These are phyloP conservation scores for Strongylocentrotus purpuratus DNA, from an alignment of 35 echinoderm and acorn worm genomes.

Conservation along the genomic window DNA sequence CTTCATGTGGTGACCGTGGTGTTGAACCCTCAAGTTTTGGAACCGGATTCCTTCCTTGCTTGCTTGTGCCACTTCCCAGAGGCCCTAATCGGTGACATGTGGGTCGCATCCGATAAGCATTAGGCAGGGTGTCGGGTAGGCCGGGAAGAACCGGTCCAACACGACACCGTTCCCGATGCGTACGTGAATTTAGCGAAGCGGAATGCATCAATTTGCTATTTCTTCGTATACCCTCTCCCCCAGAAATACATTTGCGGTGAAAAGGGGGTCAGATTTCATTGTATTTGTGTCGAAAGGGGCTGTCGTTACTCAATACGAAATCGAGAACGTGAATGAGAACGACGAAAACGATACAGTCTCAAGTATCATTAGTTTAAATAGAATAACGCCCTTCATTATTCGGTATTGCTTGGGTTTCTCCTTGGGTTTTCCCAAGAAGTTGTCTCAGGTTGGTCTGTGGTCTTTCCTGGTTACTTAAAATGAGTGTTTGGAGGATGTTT, in stretches of 20 bases:
- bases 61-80: constrained; percentile 8
- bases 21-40: constrained; percentile 21
- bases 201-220: constrained; percentile 9
- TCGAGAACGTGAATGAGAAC: neutral
- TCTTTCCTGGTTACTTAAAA: neutral
- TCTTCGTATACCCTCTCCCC: neutral
- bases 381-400: neutral
- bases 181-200: constrained; percentile 16
- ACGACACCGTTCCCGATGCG: neutral
- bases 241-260: neutral
- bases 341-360: neutral
- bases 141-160: neutral
- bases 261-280: neutral
- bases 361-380: too few relatives aligned
- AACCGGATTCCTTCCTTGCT: constrained; percentile 10
- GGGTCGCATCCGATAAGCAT: constrained; percentile 12
- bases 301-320: neutral
- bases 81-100: constrained; percentile 18
- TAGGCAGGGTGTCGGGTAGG: constrained; percentile 2
- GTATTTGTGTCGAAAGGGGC: neutral
- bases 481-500: neutral
- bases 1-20: constrained; percentile 36
- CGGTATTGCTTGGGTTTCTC: neutral
- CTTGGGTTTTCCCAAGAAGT: neutral
- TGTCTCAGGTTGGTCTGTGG: neutral